These are phyloP conservation scores for Pteropus rufus DNA, from an alignment of 2,797 vertebrate species.

Conservation along the genomic window DNA sequence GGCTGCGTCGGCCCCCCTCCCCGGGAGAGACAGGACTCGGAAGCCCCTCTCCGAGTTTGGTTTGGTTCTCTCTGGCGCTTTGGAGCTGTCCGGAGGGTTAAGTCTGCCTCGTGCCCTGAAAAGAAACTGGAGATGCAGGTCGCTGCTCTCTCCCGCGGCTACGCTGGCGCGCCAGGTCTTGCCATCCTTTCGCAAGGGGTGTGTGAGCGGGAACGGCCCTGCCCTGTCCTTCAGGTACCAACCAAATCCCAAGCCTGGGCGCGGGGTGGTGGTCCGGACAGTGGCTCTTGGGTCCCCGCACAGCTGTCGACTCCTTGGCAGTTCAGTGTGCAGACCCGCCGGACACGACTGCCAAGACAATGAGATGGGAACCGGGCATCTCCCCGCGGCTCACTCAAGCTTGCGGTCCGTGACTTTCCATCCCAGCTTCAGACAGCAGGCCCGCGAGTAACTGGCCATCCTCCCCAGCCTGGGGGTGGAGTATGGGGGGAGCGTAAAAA, in stretches of 20 bases:
- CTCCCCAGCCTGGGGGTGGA: slow-evolving; percentile 11
- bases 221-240: slow-evolving; percentile 42
- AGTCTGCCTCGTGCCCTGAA: background rate
- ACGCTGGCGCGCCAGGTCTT: background rate
- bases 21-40: slow-evolving; percentile 22
- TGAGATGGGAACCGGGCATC: background rate
- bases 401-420: slow-evolving; percentile 44
- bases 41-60: background rate
- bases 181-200: background rate
- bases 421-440: background rate
- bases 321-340: background rate
- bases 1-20: background rate
- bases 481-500: background rate
- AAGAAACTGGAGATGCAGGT: background rate
- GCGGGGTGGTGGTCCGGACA: background rate
- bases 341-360: background rate
- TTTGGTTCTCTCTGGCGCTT: background rate
- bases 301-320: background rate
- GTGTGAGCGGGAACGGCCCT: background rate
- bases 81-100: slow-evolving; percentile 3
- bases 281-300: background rate
- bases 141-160: background rate
- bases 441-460: background rate
- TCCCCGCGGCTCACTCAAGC: background rate
- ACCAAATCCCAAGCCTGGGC: background rate